Evolutionary conservation across 2,797 vertebrate species (phyloP).

Genomic region (Enteromius trimaculatus): DNA sequence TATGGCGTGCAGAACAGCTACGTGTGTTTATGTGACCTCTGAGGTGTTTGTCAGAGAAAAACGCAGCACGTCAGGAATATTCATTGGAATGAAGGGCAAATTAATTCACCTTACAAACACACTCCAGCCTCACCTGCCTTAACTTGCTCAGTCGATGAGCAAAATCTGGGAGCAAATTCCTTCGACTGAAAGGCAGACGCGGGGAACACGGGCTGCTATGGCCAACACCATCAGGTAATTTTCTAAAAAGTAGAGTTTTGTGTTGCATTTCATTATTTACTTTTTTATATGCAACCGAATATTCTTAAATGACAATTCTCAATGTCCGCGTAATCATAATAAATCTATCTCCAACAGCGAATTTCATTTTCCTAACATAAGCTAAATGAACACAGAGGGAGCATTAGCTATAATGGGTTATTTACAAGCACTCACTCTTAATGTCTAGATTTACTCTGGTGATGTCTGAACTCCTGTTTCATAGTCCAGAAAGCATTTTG

Average conservation of each 20-base stretch:
- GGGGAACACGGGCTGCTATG: conserved; percentile 12
- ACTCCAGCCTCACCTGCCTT: conserved; percentile 70
- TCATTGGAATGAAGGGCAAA: conserved; percentile 62
- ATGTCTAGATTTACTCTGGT: neutral
- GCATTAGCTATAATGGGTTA: neutral
- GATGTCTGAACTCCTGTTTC: neutral
- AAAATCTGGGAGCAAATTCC: conserved; percentile 73
- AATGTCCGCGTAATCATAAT: neutral
- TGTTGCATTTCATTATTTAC: neutral
- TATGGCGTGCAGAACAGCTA: neutral
- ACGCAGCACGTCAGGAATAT: neutral
- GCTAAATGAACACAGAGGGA: neutral
- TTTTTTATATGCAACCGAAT: neutral
- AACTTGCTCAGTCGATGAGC: conserved; percentile 71
- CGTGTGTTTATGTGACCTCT: conserved; percentile 26
- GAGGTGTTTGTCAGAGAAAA: conserved; percentile 10
- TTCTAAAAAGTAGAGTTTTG: neutral
- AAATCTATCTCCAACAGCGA: neutral
- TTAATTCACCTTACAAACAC: conserved; percentile 73
- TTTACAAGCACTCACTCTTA: neutral
- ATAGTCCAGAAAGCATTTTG: conserved; percentile 1
- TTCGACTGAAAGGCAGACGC: conserved; percentile 65
- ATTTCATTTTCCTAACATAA: neutral
- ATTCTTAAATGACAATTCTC: neutral
- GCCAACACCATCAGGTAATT: neutral